These are phyloP conservation scores for Sipha flava DNA, from an alignment of 1,140 invertebrate species.

Conservation along the genomic window DNA sequence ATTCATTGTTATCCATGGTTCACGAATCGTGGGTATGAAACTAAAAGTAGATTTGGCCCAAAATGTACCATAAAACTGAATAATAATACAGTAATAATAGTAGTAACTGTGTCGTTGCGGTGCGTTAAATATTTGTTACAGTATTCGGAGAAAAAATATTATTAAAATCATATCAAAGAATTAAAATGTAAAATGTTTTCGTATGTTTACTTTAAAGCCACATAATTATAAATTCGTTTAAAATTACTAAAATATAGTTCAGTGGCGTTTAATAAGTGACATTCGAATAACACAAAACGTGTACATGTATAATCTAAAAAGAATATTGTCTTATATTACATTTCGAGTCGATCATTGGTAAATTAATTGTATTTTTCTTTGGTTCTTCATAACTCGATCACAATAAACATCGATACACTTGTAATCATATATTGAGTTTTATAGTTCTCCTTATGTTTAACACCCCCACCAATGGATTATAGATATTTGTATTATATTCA, in stretches of 20 bases:
- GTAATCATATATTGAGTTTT: neutral
- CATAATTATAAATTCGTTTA: no score
- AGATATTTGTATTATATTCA: neutral
- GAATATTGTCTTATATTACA: neutral
- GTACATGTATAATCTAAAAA: no score
- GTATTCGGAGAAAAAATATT: neutral
- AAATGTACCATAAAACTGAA: neutral
- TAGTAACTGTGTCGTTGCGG: neutral
- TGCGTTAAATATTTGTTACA: neutral
- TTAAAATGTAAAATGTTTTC: neutral
- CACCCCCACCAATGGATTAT: neutral
- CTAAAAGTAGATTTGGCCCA: neutral
- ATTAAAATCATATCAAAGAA: neutral
- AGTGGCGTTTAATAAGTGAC: no score
- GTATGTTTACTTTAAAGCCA: no score
- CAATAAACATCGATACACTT: neutral
- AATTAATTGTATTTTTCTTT: neutral
- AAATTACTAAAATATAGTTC: no score
- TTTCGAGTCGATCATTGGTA: neutral
- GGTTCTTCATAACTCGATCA: neutral
- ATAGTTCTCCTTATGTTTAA: neutral
- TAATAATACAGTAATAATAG: neutral
- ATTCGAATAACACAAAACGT: no score
- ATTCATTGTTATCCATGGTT: neutral
- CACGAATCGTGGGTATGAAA: slow-evolving; percentile 6